Conservation (phyloP, 2,888 invertebrate species). For the Drosophila basisetae region DNA sequence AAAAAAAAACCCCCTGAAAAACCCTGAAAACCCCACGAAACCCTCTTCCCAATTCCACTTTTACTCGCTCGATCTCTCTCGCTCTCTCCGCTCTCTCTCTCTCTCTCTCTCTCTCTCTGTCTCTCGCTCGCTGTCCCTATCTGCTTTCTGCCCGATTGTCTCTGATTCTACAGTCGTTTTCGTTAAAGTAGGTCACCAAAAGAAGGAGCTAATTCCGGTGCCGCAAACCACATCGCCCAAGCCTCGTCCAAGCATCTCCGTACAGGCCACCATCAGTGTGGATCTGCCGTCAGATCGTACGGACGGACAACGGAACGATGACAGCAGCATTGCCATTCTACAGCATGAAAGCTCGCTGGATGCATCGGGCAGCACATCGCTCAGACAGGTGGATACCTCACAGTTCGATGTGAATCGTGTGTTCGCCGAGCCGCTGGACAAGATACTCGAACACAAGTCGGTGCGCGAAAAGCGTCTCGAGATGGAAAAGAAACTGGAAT, state of each 20-base stretch:
- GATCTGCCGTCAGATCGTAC: slow-evolving; percentile 76
- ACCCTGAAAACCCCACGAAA: not conserved
- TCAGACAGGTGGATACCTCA: slow-evolving; percentile 82
- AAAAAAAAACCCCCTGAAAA: slow-evolving; percentile 10
- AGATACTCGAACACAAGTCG: slow-evolving; percentile 92
- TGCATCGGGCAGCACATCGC: slow-evolving; percentile 82
- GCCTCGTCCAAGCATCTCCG: slow-evolving; percentile 85
- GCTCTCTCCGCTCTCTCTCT: slow-evolving; percentile 16
- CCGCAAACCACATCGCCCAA: slow-evolving; percentile 86
- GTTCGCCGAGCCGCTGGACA: slow-evolving; percentile 92
- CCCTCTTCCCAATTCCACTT: slow-evolving; percentile 5
- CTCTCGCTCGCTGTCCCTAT: slow-evolving; percentile 2
- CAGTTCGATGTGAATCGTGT: slow-evolving; percentile 85
- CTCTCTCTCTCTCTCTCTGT: slow-evolving; percentile 19
- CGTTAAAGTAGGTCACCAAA: slow-evolving; percentile 85
- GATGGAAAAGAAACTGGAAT: slow-evolving; percentile 94
- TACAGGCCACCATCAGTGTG: slow-evolving; percentile 76
- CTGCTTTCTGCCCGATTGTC: slow-evolving; percentile 58
- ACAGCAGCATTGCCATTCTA: slow-evolving; percentile 63
- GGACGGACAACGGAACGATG: slow-evolving; percentile 64
- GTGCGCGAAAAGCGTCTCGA: slow-evolving; percentile 93
- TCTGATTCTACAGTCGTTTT: slow-evolving; percentile 84
- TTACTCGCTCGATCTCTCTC: slow-evolving; percentile 10
- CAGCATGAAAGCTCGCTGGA: slow-evolving; percentile 85
- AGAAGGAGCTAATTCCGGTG: slow-evolving; percentile 84